Conservation (phyloP, 2,888 invertebrate species). For the Dione vanillae region DNA sequence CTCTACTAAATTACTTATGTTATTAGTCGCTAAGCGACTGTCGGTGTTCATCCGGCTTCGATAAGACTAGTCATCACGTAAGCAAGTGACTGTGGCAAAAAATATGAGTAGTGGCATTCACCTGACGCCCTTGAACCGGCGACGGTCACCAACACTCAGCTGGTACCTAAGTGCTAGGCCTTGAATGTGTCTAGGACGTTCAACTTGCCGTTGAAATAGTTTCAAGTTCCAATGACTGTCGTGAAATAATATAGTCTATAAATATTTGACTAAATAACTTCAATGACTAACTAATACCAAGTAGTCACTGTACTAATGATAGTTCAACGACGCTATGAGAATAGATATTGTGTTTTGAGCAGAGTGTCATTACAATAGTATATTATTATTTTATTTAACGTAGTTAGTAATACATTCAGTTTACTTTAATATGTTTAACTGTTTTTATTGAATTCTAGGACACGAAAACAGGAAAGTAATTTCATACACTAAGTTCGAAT, state of each 20-base stretch:
- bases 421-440: slow-evolving; percentile 4
- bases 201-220: slow-evolving; percentile 67
- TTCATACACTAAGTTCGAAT: slow-evolving; percentile 13
- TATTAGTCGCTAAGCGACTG: slow-evolving; percentile 60
- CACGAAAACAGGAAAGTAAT: slow-evolving; percentile 13
- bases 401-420: slow-evolving; percentile 1
- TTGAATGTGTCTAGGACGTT: slow-evolving; percentile 75
- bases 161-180: slow-evolving; percentile 71
- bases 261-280: slow-evolving; percentile 27
- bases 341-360: slow-evolving; percentile 3
- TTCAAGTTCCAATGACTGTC: slow-evolving; percentile 42
- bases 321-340: slow-evolving; percentile 2
- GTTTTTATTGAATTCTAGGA: slow-evolving; percentile 3
- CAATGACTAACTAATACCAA: neutral
- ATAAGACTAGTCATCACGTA: slow-evolving; percentile 69
- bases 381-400: no score
- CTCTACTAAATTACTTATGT: slow-evolving; percentile 42
- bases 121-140: slow-evolving; percentile 79
- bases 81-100: slow-evolving; percentile 66
- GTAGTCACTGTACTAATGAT: neutral
- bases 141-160: slow-evolving; percentile 74
- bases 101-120: slow-evolving; percentile 79
- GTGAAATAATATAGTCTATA: slow-evolving; percentile 38
- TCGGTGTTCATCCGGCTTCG: slow-evolving; percentile 71
- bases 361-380: neutral